Conservation (phyloP, 2,113 vertebrate genomes). For the Chitala chitala region DNA sequence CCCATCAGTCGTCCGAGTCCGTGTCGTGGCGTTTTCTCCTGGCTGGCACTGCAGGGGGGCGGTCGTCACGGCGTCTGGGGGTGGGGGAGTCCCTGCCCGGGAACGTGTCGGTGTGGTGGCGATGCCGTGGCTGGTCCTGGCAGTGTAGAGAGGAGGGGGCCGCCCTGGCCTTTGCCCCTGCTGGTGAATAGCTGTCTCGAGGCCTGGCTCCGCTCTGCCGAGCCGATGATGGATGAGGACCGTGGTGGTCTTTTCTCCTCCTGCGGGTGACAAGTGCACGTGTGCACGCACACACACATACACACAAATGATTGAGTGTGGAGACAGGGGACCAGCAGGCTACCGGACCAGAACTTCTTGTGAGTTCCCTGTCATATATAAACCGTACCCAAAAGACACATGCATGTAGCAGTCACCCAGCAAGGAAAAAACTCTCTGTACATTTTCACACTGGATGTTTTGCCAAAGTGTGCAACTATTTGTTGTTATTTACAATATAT, state of each 20-base stretch:
- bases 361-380: neutral
- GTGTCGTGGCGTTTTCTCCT: constrained; percentile 64
- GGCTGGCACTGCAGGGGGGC: constrained; percentile 45
- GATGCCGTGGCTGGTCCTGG: constrained; percentile 45
- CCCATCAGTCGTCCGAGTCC: constrained; percentile 62
- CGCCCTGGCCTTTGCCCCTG: constrained; percentile 49
- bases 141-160: constrained; percentile 38
- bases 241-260: constrained; percentile 57
- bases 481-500: neutral
- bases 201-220: constrained; percentile 64
- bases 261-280: constrained; percentile 48
- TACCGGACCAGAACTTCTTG: neutral
- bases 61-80: constrained; percentile 40
- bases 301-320: constrained; percentile 46
- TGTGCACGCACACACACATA: constrained; percentile 45
- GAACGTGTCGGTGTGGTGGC: constrained; percentile 47
- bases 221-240: constrained; percentile 66
- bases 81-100: constrained; percentile 48
- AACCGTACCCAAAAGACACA: neutral
- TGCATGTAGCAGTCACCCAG: neutral
- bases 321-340: neutral
- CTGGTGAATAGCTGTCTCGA: constrained; percentile 60
- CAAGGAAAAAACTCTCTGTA: no score
- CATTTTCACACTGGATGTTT: neutral
- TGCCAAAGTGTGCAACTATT: neutral